Percentiles rank a stretch among this genome's conserved stretches.
Conservation (phyloP, 2,113 vertebrate species). For the Poeciliopsis occidentalis region DNA sequence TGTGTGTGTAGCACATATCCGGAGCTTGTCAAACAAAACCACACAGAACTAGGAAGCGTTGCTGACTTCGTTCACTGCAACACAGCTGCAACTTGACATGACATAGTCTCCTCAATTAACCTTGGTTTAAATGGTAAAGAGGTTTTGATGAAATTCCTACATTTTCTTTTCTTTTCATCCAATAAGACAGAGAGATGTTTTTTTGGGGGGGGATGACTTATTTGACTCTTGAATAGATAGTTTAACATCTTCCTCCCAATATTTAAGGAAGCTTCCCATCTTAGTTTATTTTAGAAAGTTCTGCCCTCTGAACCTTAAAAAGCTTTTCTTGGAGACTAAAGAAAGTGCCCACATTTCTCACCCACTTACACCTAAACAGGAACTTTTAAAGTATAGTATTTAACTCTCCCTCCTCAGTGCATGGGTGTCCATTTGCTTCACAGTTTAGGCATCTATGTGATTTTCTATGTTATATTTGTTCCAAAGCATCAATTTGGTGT, state of each 20-base stretch:
- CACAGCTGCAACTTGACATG: slow-evolving; percentile 50
- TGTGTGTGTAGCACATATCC: slow-evolving; percentile 62
- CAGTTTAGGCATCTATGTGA: slow-evolving; percentile 70
- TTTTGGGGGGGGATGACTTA: background rate
- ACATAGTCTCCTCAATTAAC: slow-evolving; percentile 62
- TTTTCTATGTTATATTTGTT: slow-evolving; percentile 77
- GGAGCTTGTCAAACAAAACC: slow-evolving; percentile 63
- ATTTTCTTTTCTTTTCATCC: background rate
- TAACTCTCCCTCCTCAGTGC: slow-evolving; percentile 23
- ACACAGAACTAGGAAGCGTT: slow-evolving; percentile 39
- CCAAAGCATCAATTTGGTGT: slow-evolving; percentile 73
- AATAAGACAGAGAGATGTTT: background rate
- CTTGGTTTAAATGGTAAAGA: slow-evolving; percentile 16
- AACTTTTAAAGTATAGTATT: slow-evolving; percentile 66
- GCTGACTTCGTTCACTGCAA: slow-evolving; percentile 43
- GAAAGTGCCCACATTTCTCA: slow-evolving; percentile 64
- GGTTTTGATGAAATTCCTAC: slow-evolving; percentile 15
- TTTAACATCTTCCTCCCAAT: slow-evolving; percentile 8
- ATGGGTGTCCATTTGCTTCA: slow-evolving; percentile 59
- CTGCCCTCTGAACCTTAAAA: slow-evolving; percentile 33
- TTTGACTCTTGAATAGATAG: background rate
- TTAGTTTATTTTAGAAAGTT: slow-evolving; percentile 44
- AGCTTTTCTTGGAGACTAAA: slow-evolving; percentile 51
- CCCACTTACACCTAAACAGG: slow-evolving; percentile 74
- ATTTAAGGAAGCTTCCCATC: slow-evolving; percentile 29